phyloP scores from a whole-genome alignment of 1,140 invertebrate species.

The Scylla paramamosain region DNA sequence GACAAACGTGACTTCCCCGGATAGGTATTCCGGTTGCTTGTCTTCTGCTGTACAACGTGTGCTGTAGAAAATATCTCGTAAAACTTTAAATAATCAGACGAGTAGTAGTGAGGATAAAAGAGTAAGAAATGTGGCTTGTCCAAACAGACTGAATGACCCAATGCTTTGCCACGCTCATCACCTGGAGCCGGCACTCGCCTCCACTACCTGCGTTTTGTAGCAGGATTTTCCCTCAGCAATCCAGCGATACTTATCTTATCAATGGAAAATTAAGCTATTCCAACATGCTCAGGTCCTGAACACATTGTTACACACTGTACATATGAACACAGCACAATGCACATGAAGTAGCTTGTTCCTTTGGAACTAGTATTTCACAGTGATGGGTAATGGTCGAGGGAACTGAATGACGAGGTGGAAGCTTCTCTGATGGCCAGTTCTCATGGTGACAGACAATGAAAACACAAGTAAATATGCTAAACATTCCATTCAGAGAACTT shows the following conservation, averaged over 20 bases:
- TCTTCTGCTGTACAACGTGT: background rate
- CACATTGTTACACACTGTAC: background rate
- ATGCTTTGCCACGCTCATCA: background rate
- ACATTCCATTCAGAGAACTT: background rate
- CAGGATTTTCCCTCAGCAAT: background rate
- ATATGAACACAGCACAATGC: slow-evolving; percentile 7
- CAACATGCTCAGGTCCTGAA: background rate
- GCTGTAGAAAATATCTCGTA: background rate
- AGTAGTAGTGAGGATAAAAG: background rate
- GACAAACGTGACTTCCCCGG: background rate
- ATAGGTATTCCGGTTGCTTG: background rate
- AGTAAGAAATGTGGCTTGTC: background rate
- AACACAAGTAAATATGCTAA: background rate
- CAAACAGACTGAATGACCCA: background rate
- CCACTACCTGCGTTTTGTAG: background rate
- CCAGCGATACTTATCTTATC: background rate
- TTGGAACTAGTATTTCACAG: background rate
- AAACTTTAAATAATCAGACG: background rate
- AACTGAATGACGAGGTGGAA: background rate
- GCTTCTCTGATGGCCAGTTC: background rate
- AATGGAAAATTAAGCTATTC: background rate
- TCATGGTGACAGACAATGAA: background rate
- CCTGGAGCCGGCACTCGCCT: background rate
- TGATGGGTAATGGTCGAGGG: background rate
- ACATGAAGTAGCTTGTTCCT: background rate